Conservation (phyloP, 35 echinoderm and acorn worm genomes). For the Apostichopus japonicus region DNA sequence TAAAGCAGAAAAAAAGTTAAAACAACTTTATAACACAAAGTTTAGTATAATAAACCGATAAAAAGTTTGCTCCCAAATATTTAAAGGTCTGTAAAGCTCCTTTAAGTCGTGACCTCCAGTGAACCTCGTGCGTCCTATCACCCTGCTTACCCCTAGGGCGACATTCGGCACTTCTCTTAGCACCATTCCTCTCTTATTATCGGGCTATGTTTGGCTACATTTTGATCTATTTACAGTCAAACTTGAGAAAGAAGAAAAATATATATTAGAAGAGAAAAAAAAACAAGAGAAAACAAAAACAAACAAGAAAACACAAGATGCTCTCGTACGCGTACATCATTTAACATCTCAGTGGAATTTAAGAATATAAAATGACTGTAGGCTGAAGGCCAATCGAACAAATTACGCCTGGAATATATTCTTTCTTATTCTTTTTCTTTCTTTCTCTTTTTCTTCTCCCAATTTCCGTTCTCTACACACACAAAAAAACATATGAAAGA, state of each 20-base stretch:
- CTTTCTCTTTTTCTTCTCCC: neutral
- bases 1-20: no score
- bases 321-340: conserved; percentile 11
- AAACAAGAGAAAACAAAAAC: neutral
- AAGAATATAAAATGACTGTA: neutral
- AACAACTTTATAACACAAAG: no score
- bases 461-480: neutral
- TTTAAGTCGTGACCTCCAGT: neutral
- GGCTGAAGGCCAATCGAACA: conserved; percentile 45
- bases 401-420: conserved; percentile 1
- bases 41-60: no score
- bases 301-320: no score
- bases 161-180: neutral
- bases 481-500: neutral
- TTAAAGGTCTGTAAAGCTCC: no score
- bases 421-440: neutral
- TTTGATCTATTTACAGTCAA: neutral
- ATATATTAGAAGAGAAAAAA: neutral
- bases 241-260: neutral
- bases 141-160: neutral
- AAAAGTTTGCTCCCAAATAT: no score
- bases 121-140: neutral
- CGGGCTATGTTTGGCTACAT: neutral
- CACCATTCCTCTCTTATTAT: neutral
- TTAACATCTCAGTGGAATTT: conserved; percentile 19